Conservation (phyloP, 2,113 vertebrate genomes). For the Aix galericulata region DNA sequence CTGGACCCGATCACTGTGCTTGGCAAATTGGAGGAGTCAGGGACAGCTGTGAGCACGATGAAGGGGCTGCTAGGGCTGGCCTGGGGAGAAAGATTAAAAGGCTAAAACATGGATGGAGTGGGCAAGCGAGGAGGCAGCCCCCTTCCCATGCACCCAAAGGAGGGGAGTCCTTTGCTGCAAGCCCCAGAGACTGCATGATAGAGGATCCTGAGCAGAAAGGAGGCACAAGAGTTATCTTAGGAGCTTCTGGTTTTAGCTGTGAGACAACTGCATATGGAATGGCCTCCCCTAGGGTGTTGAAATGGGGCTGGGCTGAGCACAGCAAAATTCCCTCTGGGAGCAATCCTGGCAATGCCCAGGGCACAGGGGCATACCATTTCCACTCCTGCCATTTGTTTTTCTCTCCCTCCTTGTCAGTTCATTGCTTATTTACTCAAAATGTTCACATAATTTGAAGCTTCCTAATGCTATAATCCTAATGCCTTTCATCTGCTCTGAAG, state of each 20-base stretch:
- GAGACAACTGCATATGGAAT: background rate
- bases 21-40: slow-evolving; percentile 13
- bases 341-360: background rate
- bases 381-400: background rate
- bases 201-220: rapidly evolving
- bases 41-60: background rate
- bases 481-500: background rate
- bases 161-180: background rate
- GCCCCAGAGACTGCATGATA: rapidly evolving
- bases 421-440: background rate
- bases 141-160: rapidly evolving
- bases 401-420: background rate
- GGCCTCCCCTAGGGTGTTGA: background rate
- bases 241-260: background rate
- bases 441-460: background rate
- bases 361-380: background rate
- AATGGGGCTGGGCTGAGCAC: rapidly evolving
- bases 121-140: background rate
- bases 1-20: background rate
- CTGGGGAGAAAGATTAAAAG: slow-evolving; percentile 42
- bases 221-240: background rate
- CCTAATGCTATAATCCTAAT: background rate
- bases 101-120: background rate
- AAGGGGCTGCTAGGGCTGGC: background rate
- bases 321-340: background rate